Conservation (phyloP, 2,797 vertebrate genomes). For the Chiloscyllium punctatum region DNA sequence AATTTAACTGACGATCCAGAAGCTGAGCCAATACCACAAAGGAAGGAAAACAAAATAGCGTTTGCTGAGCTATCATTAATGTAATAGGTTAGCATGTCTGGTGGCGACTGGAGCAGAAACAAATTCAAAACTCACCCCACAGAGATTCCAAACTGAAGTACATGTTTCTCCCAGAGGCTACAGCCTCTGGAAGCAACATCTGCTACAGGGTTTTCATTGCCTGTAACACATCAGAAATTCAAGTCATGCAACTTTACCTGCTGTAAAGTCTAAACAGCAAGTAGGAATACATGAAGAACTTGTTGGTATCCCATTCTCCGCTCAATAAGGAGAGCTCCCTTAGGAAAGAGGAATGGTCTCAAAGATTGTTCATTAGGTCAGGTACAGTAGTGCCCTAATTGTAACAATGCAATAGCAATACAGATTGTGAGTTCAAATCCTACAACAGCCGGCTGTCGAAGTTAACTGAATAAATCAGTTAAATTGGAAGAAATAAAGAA, state of each 20-base stretch:
- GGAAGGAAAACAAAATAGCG: neutral
- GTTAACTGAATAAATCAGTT: neutral
- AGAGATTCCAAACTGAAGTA: constrained; percentile 5
- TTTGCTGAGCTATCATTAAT: constrained; percentile 3
- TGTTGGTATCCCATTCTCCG: neutral
- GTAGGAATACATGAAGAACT: neutral
- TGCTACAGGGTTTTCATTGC: constrained; percentile 10
- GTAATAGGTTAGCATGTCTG: constrained; percentile 12
- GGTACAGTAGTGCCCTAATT: neutral
- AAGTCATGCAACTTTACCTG: neutral
- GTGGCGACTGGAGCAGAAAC: neutral
- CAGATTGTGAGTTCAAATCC: neutral
- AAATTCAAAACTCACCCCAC: constrained; percentile 16
- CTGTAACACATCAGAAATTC: neutral
- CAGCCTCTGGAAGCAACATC: constrained; percentile 25
- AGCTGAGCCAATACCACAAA: neutral
- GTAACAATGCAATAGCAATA: neutral
- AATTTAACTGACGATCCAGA: neutral
- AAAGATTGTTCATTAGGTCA: constrained; percentile 8
- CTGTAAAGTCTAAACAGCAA: neutral
- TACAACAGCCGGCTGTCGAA: neutral
- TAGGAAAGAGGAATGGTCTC: neutral
- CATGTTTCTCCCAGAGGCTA: constrained; percentile 10
- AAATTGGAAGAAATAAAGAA: neutral
- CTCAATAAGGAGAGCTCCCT: neutral